Percentiles rank a stretch among this genome's conserved stretches.
These are phyloP conservation scores for Nephrotoma guestfalica DNA, from an alignment of 2,888 invertebrate species.

Conservation along the genomic window DNA sequence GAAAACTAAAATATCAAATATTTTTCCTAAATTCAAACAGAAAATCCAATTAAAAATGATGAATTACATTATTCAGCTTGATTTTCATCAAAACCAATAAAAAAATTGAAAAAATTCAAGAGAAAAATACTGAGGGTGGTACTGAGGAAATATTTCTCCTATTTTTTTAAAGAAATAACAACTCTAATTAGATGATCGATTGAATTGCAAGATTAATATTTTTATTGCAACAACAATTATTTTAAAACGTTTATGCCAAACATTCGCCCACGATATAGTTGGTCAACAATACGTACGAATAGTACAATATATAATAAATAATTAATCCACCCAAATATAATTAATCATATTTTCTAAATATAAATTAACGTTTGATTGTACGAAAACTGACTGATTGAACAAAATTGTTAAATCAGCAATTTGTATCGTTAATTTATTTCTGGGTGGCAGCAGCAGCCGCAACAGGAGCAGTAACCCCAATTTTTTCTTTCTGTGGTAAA, in stretches of 20 bases:
- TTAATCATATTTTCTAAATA: background rate
- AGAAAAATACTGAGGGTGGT: background rate
- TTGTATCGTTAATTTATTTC: background rate
- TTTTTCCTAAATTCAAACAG: background rate
- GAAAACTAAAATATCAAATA: background rate
- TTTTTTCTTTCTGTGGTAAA: background rate
- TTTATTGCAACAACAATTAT: background rate
- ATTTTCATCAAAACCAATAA: background rate
- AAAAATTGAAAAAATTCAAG: background rate
- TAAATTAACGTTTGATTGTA: background rate
- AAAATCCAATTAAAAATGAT: background rate
- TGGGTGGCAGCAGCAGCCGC: background rate
- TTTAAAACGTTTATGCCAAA: background rate
- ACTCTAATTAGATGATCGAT: background rate
- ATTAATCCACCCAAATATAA: background rate
- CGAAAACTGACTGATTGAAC: background rate
- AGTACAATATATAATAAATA: background rate
- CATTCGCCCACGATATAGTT: background rate
- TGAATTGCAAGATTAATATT: background rate
- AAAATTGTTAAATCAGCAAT: background rate
- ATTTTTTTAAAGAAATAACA: background rate
- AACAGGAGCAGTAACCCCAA: background rate
- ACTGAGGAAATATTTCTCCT: background rate
- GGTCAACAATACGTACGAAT: background rate
- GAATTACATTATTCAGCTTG: background rate